Evolutionary conservation across 2,888 invertebrate species (phyloP), one percentile per base, ranked within the genome.

Genomic region (Seladonia tumulorum): DNA sequence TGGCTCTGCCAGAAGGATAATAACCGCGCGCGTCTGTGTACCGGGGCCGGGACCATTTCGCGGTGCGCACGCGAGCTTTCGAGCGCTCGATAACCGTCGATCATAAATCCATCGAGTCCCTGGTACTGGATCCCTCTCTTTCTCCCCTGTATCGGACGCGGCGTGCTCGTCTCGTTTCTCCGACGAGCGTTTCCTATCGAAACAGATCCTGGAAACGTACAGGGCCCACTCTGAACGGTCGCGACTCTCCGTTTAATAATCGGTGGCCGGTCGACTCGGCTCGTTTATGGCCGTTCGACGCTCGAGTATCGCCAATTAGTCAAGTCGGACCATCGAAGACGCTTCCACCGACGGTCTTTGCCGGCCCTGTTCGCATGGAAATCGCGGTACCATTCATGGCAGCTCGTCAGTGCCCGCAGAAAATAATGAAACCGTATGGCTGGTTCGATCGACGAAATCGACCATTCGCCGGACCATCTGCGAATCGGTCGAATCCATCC

Each of bases 221-320:
- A 84, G 78, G 45, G 57, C n/a, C n/a, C 49, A 22, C 35, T 16
- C 53, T 29, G 76, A 76, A 83, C 49, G 79, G 68, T 53, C 60
- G 45, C 63, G 78, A 85, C 85, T 85, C 78, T 79, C 47, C 82
- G 87, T 85, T 85, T 85, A 88, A 88, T 87, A 89, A 81, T 77
- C 63, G 76, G 75, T 83, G 76, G 83, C 85, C 42, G 68, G 74
- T 39, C 79, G 72, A 81, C 53, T 84, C 68, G 5, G 76, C 82
- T 86, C 92, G 90, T 91, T 92, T 92, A 92, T 89, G 91, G 91
- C 83, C 87, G 89, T 39, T 89, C 88, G 82, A 81, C 85, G 86
- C 86, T 90, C 79, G 87, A 91, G 90, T 91, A 92, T 92, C 89
- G 92, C 91, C 93, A 93, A 93, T 93, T 93, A 93, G 92, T 93